Base-by-base conservation (phyloP, 2,888 invertebrate species). In the Lasioglossum vierecki region DNA sequence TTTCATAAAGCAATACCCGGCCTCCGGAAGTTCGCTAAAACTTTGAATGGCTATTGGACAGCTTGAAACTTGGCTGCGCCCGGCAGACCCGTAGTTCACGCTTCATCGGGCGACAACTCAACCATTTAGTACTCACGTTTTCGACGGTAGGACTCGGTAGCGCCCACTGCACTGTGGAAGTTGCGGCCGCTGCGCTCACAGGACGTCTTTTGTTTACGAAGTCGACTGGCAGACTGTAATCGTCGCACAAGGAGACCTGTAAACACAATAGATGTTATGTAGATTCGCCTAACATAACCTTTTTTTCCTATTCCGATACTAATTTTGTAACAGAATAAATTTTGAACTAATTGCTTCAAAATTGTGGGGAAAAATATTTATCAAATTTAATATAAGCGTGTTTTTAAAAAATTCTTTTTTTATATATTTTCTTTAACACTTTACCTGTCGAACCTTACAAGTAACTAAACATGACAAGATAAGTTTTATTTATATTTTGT, bases 161-260 rank as follows among this genome's bases (percentile, higher is more conserved):
- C 76, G 95, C 95, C 95, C 96, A 96, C 96, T 97, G 95, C 95
- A 97, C 95, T 95, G 96, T 95, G n/a, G 94, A 92, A 39, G 93
- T 92, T 60, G 88, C 96, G 93, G 96, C 95, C 75, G 95, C 96
- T 92, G 96, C 96, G 94, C 96, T 95, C 95, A 97, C 95, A 95
- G 97, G 95, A 95, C 97, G 94, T 96, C 96, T 96, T 94, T 96
- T 97, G 86, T 96, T 96, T 89, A 98, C 97, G 95, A 98, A 97
- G 95, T 98, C 98, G 91, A 98, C 97, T 76, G 98, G 98, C 92
- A 98, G 96, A 95, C 98, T 97, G 95, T 98, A 98, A 95, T 98
- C 98, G 94, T 98, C 98, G 95, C 98, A 98, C 92, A 98, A 96
- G 88, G 98, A 97, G 93, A 98, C 97, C 98, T 98, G 96, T 60